A percentile compares a stretch with the other conserved stretches of the same genome.
phyloP scores from a whole-genome alignment of 2,797 vertebrate species.

The Aldrovandia affinis region DNA sequence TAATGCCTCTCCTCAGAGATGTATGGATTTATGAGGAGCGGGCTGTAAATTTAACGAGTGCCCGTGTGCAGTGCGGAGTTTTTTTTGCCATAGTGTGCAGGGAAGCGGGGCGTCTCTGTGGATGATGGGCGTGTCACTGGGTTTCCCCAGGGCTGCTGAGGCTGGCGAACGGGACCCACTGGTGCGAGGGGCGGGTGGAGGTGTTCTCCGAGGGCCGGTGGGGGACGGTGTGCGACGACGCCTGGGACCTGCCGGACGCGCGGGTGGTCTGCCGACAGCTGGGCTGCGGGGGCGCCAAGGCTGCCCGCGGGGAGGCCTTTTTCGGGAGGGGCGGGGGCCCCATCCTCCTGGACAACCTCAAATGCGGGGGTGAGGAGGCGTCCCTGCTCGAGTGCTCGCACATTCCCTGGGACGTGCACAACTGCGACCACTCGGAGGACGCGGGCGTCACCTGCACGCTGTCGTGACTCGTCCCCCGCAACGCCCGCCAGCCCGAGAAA shows the following conservation, averaged over 20 bases:
- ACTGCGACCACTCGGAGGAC: constrained; percentile 94
- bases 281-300: constrained; percentile 81
- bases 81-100: too few species aligned
- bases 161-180: constrained; percentile 81
- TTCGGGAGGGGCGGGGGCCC: constrained; percentile 85
- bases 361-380: constrained; percentile 84
- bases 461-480: constrained; percentile 69
- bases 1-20: too few species aligned
- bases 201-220: constrained; percentile 82
- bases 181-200: constrained; percentile 92
- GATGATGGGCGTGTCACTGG: neutral
- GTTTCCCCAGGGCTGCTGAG: constrained; percentile 74
- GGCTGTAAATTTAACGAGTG: neutral
- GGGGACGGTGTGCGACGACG: constrained; percentile 96
- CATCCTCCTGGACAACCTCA: constrained; percentile 95
- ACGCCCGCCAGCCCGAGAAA: constrained; percentile 32
- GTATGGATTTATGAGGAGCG: neutral
- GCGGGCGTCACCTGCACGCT: constrained; percentile 81
- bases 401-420: constrained; percentile 92
- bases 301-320: constrained; percentile 73
- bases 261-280: constrained; percentile 84
- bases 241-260: constrained; percentile 90
- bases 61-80: neutral
- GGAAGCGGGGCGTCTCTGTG: neutral
- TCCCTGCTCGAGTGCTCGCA: constrained; percentile 87